Evolutionary conservation across 2,888 invertebrate species (phyloP), one percentile per base, ranked within the genome.

Genomic region (Thecocarcelia acutangulata): DNA sequence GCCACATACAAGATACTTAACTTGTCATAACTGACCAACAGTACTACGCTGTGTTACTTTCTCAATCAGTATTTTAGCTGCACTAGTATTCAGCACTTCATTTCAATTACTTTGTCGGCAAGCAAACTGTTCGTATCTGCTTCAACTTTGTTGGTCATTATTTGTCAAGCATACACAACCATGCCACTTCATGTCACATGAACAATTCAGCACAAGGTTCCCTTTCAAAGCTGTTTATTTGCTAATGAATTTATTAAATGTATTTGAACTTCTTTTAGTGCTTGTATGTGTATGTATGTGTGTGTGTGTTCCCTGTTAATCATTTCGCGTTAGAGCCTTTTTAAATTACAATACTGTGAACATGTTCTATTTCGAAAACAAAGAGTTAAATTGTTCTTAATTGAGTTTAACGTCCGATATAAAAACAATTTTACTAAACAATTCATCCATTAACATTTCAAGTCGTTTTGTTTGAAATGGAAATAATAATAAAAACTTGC

Each of bases 291-390:
- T 59, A 42, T 64, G 46, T n/a, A n/a, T 61, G 4, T 21, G 28
- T 15, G 40, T 3, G 37, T 59, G 28, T 64, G 46, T 58, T 12
- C 24, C 46, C 24, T 58, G 63, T 79, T 59, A 56, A 66, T 56
- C 21, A 24, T 40, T 66, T 42, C 33, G 46, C 64, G 64, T 75
- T 80, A 70, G 69, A 75, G 48, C 58, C 63, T 64, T 75, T 75
- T 80, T 58, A 69, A 70, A 12, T 37, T 42, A 56, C 64, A 70
- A 69, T 69, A 74, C 63, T 58, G 69, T 80, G 44, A 69, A 59
- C 63, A 80, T 37, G 21, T 48, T 44, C 12, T 8, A 33, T 15
- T 42, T 33, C 24, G 15, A 6, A 8, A 40, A 33, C 40, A 59
- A 19, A 52, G 48, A 52, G 44, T 73, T 15, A 66, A 48, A 64